Conservation (phyloP, 2,888 invertebrate genomes). For the Eueremaeus valkanovi region DNA sequence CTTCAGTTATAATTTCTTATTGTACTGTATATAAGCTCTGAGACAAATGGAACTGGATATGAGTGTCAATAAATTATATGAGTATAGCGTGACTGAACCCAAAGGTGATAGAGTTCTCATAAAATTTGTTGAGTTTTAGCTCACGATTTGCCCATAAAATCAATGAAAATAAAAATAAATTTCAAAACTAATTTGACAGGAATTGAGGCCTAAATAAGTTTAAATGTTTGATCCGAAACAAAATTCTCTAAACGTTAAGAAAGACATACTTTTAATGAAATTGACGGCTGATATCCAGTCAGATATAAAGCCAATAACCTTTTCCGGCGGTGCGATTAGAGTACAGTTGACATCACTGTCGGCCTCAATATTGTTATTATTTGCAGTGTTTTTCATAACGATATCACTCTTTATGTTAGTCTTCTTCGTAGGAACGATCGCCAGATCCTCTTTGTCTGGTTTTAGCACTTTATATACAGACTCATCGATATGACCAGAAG, state of each 20-base stretch:
- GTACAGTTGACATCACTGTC: slow-evolving; percentile 37
- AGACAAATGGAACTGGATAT: too few relatives aligned
- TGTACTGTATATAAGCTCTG: too few relatives aligned
- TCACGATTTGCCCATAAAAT: too few relatives aligned
- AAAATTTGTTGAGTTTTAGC: too few relatives aligned
- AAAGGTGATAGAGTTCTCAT: too few relatives aligned
- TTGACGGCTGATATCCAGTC: slow-evolving; percentile 68
- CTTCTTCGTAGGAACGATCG: slow-evolving; percentile 5
- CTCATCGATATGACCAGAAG: slow-evolving; percentile 11
- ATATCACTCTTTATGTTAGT: neutral
- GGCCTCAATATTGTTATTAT: slow-evolving; percentile 10
- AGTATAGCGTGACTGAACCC: neutral
- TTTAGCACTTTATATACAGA: slow-evolving; percentile 15
- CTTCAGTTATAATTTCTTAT: too few relatives aligned
- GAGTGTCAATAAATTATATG: slow-evolving; percentile 3
- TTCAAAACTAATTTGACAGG: too few relatives aligned
- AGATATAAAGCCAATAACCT: slow-evolving; percentile 62
- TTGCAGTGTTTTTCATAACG: neutral
- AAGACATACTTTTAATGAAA: slow-evolving; percentile 65
- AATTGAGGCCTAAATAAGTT: neutral
- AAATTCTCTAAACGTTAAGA: neutral
- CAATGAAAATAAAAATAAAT: too few relatives aligned
- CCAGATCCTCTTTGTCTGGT: slow-evolving; percentile 12
- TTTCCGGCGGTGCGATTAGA: slow-evolving; percentile 37
- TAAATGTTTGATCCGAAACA: too few relatives aligned